Evolutionary conservation across 2,113 vertebrate genomes (phyloP), one percentile per base, ranked within the genome.

Genomic region (Deroptyus accipitrinus): DNA sequence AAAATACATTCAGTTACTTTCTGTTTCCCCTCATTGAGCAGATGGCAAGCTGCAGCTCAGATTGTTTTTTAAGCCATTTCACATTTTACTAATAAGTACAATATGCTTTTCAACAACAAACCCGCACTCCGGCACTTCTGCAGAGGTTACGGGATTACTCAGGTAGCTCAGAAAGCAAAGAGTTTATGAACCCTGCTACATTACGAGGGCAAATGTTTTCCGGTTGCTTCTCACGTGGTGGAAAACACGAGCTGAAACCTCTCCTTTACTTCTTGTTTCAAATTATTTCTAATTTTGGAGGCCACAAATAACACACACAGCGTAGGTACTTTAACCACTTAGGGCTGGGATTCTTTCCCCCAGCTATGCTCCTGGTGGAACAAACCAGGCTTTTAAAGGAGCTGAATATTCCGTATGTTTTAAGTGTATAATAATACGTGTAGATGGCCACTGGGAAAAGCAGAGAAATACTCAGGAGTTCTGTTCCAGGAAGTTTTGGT

Each of bases 31-130:
- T 84, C 90, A 94, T 96, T 93, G 97, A 98, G 96, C 98, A 98
- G 97, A 98, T 98, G 97, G 97, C 93, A 85, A 98, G 97, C 97
- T 83, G 95, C 97, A 97, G 97, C 97, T 98, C 96, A 97, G 97
- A 98, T 97, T 97, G 97, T 91, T 98, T 98, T 97, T 98, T 88
- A 97, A 98, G 96, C 94, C 95, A 96, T 98, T 97, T 98, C 97
- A 97, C 96, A 75, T 98, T 98, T 98, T 98, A 97, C 97, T 98
- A 98, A 98, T 98, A 98, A 98, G 96, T 97, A 97, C 98, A 98
- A 98, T 96, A 96, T 97, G 98, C 97, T 98, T 98, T 97, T 93
- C 97, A 96, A 88, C 95, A 97, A 91, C 96, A 96, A 97, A 96
- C 90, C 90, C 0, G 17, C 20, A 63, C 94, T 96, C 81, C 88